Evolutionary conservation across 1,140 invertebrate species (phyloP).

Genomic region (Drosophila sturtevanti): DNA sequence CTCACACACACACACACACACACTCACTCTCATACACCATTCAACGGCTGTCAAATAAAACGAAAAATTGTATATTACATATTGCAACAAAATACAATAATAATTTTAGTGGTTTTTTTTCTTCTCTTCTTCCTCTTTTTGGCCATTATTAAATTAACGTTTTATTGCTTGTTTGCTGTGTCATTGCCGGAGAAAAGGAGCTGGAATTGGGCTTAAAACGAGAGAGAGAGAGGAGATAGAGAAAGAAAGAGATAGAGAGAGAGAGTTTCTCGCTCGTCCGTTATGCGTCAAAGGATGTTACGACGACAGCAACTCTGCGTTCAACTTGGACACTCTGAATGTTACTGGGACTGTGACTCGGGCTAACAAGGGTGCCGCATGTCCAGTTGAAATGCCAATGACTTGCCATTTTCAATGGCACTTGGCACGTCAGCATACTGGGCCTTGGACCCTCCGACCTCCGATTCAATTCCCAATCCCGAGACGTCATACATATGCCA

Average conservation of each 20-base stretch:
- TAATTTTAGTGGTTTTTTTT: slow-evolving; percentile 17
- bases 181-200: slow-evolving; percentile 39
- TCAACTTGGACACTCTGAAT: background rate
- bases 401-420: slow-evolving; percentile 78
- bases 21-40: slow-evolving; percentile 27
- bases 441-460: background rate
- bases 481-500: slow-evolving; percentile 58
- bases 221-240: slow-evolving; percentile 5
- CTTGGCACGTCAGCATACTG: slow-evolving; percentile 68
- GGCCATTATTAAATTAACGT: slow-evolving; percentile 78
- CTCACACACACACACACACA: slow-evolving; percentile 41
- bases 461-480: background rate
- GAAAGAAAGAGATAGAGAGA: slow-evolving; percentile 21
- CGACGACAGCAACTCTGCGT: slow-evolving; percentile 24
- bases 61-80: slow-evolving; percentile 33
- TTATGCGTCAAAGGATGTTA: slow-evolving; percentile 79
- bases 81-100: slow-evolving; percentile 63
- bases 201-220: no score
- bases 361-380: slow-evolving; percentile 77
- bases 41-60: slow-evolving; percentile 26
- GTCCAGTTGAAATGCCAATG: slow-evolving; percentile 80
- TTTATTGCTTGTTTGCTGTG: slow-evolving; percentile 56
- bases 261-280: slow-evolving; percentile 47
- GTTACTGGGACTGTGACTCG: slow-evolving; percentile 37
- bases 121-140: slow-evolving; percentile 26